Percentiles rank a stretch among this genome's conserved stretches.
Conservation (phyloP, 1,140 invertebrate species). For the Drosophila kurseongensis region DNA sequence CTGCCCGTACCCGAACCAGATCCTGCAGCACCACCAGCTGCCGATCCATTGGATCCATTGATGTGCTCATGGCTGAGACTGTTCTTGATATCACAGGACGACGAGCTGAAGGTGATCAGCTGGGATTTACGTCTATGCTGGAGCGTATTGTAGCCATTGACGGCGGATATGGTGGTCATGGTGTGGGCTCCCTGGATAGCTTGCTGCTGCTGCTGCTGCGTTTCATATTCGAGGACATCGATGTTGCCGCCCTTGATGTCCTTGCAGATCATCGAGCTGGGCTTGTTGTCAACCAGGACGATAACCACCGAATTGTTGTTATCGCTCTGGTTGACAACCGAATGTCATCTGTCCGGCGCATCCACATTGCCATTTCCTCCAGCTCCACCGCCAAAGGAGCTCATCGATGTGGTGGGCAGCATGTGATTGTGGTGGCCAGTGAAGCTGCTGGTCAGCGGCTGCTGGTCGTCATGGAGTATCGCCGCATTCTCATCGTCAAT, state of each 20-base stretch:
- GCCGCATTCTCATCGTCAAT: slow-evolving; percentile 80
- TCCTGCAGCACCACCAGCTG: not conserved
- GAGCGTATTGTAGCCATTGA: slow-evolving; percentile 71
- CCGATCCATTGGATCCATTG: slow-evolving; percentile 26
- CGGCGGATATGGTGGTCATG: slow-evolving; percentile 23
- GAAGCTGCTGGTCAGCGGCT: slow-evolving; percentile 74
- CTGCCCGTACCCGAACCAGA: slow-evolving; percentile 22
- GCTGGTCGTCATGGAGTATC: slow-evolving; percentile 74
- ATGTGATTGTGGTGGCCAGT: slow-evolving; percentile 44
- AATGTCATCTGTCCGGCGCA: slow-evolving; percentile 83
- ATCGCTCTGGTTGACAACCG: slow-evolving; percentile 83
- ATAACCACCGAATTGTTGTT: slow-evolving; percentile 84
- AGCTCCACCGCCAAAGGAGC: slow-evolving; percentile 56
- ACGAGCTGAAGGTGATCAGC: slow-evolving; percentile 80
- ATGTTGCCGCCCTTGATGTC: slow-evolving; percentile 69
- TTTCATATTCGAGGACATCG: slow-evolving; percentile 57
- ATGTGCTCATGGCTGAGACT: slow-evolving; percentile 82
- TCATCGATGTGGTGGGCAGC: slow-evolving; percentile 62
- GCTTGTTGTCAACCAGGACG: slow-evolving; percentile 84
- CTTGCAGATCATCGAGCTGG: slow-evolving; percentile 84
- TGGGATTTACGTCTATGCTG: slow-evolving; percentile 79
- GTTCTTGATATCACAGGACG: slow-evolving; percentile 82
- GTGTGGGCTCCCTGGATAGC: slow-evolving; percentile 5
- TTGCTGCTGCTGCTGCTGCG: slow-evolving; percentile 16
- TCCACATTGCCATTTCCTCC: slow-evolving; percentile 13